Evolutionary conservation across 1,140 invertebrate species (phyloP).

Genomic region (Penaeus chinensis): DNA sequence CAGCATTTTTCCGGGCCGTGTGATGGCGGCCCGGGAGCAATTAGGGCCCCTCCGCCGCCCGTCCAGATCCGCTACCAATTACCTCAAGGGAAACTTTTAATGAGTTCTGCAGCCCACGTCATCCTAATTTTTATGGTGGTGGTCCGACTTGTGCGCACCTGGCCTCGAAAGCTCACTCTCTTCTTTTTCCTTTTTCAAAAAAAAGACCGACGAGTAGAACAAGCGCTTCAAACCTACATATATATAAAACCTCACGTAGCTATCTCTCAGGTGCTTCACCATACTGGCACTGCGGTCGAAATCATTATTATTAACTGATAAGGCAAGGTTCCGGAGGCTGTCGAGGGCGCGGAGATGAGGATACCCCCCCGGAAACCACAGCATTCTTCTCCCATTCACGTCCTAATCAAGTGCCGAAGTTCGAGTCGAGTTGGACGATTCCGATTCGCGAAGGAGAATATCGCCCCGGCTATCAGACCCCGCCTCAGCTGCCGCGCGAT

Average conservation of each 20-base stretch:
- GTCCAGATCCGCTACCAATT: conserved; percentile 48
- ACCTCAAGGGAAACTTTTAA: conserved; percentile 57
- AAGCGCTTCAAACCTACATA: neutral
- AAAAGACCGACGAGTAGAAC: neutral
- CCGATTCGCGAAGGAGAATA: conserved; percentile 16
- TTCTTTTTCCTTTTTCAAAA: neutral
- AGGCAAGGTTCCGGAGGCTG: no score
- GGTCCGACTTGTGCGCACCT: neutral
- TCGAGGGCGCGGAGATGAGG: conserved; percentile 9
- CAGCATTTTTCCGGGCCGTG: conserved; percentile 28
- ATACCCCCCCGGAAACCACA: conserved; percentile 48
- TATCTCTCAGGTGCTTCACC: neutral
- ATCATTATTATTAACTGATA: conserved; percentile 2
- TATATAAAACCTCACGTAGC: neutral
- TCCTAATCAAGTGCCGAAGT: conserved; percentile 49
- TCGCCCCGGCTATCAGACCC: conserved; percentile 41
- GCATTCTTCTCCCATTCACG: conserved; percentile 52
- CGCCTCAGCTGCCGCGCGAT: conserved; percentile 51
- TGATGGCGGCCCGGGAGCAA: conserved; percentile 37
- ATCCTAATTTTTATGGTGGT: conserved; percentile 36
- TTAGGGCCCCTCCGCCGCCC: conserved; percentile 28
- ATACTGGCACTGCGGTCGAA: neutral
- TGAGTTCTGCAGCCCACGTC: conserved; percentile 40
- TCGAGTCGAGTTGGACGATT: conserved; percentile 16
- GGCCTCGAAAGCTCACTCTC: neutral